Evolutionary conservation across 1,140 invertebrate genomes (phyloP).

Genomic region (Stenopsyche tienmushanensis): DNA sequence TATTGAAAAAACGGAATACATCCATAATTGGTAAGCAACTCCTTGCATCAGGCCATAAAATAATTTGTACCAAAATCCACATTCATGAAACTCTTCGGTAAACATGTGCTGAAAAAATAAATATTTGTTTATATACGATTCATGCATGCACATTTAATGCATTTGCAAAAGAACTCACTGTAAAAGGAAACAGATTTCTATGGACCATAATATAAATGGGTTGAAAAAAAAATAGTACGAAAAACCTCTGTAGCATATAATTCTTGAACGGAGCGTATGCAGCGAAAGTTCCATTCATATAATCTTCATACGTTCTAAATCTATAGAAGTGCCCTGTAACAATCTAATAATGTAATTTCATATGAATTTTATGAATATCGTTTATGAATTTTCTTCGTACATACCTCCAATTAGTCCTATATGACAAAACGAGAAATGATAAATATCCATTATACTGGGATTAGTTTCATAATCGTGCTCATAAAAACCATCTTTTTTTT

Average conservation of each 20-base stretch:
- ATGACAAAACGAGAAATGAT: constrained; percentile 3
- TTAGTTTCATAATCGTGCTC: not conserved
- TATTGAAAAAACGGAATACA: constrained; percentile 86
- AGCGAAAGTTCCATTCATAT: constrained; percentile 69
- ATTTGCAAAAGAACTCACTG: too few relatives aligned
- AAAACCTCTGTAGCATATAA: too few relatives aligned
- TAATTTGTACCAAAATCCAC: constrained; percentile 72
- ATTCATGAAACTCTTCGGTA: constrained; percentile 66
- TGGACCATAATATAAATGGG: too few relatives aligned
- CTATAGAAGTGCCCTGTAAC: too few relatives aligned
- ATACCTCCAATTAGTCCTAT: not conserved
- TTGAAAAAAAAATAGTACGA: too few relatives aligned
- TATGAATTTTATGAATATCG: not conserved
- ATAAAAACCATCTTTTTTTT: not conserved
- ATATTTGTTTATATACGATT: not conserved
- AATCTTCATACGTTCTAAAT: constrained; percentile 83
- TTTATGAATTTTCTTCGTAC: not conserved
- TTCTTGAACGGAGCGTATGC: constrained; percentile 53
- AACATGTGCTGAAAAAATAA: constrained; percentile 65
- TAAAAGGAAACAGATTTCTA: too few relatives aligned
- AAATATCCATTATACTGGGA: not conserved
- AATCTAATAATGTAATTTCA: too few relatives aligned
- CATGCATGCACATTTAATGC: too few relatives aligned
- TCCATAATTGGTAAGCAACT: constrained; percentile 82
- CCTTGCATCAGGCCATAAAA: constrained; percentile 87